A percentile compares a stretch with the other conserved stretches of the same genome.
phyloP scores from a whole-genome alignment of 2,888 invertebrate genomes.

The Smittia sp. region DNA sequence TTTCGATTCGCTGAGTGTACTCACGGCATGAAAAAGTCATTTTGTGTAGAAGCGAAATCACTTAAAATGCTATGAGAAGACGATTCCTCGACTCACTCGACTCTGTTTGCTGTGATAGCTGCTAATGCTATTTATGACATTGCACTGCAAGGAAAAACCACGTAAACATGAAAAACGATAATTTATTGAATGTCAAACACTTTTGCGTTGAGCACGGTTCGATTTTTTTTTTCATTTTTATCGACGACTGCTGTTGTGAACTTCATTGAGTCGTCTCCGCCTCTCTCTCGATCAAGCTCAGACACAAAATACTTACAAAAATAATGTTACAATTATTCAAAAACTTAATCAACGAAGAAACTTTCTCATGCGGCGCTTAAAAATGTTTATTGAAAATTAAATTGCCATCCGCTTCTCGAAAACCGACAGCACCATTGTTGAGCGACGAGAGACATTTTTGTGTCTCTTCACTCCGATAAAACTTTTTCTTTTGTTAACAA shows the following conservation, averaged over 20 bases:
- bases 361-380: neutral
- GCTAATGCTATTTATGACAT: slow-evolving; percentile 6
- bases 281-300: no score
- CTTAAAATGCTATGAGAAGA: neutral
- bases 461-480: neutral
- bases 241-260: no score
- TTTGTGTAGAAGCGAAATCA: slow-evolving; percentile 4
- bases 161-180: slow-evolving; percentile 35
- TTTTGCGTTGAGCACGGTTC: neutral
- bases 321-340: neutral
- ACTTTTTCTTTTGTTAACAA: slow-evolving; percentile 14
- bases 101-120: neutral
- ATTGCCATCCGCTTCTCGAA: slow-evolving; percentile 14
- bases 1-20: neutral
- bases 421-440: slow-evolving; percentile 7
- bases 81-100: neutral
- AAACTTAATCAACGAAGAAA: neutral
- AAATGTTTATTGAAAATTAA: slow-evolving; percentile 16
- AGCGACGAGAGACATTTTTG: neutral
- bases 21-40: slow-evolving; percentile 1
- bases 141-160: neutral
- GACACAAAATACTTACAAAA: neutral
- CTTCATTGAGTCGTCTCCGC: no score
- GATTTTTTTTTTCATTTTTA: no score
- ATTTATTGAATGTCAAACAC: slow-evolving; percentile 30